Conservation (phyloP, 1,140 invertebrate species). For the Daktulosphaira vitifoliae region DNA sequence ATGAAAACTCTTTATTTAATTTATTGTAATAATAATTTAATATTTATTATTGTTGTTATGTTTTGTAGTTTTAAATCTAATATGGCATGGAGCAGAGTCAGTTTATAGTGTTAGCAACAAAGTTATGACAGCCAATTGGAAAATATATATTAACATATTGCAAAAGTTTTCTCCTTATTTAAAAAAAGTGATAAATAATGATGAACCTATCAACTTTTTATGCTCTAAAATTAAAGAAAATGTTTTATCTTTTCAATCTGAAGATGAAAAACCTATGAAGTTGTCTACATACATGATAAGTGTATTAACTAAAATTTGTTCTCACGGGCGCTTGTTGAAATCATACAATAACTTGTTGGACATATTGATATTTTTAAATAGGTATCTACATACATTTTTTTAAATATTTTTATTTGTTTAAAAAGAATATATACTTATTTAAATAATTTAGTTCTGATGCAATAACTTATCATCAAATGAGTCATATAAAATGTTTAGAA, state of each 20-base stretch:
- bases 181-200: background rate
- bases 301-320: constrained; percentile 21
- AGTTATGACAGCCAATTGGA: constrained; percentile 19
- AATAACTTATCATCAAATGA: too few relatives aligned
- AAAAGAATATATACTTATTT: too few relatives aligned
- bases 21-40: too few relatives aligned
- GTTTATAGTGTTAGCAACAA: background rate
- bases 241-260: background rate
- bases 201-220: constrained; percentile 4
- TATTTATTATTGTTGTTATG: background rate
- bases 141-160: constrained; percentile 4
- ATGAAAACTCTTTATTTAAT: too few relatives aligned
- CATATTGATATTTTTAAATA: constrained; percentile 11
- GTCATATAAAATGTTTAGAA: too few relatives aligned
- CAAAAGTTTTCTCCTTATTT: background rate
- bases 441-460: too few relatives aligned
- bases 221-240: background rate
- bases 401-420: too few relatives aligned
- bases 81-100: constrained; percentile 7
- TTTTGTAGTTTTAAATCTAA: background rate
- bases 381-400: background rate
- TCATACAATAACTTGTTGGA: background rate
- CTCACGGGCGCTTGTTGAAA: background rate
- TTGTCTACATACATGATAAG: constrained; percentile 14
- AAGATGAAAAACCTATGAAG: background rate